A percentile compares a stretch with the other conserved stretches of the same genome.
phyloP scores from a whole-genome alignment of 2,113 vertebrate species.

The Macroglossus sobrinus region DNA sequence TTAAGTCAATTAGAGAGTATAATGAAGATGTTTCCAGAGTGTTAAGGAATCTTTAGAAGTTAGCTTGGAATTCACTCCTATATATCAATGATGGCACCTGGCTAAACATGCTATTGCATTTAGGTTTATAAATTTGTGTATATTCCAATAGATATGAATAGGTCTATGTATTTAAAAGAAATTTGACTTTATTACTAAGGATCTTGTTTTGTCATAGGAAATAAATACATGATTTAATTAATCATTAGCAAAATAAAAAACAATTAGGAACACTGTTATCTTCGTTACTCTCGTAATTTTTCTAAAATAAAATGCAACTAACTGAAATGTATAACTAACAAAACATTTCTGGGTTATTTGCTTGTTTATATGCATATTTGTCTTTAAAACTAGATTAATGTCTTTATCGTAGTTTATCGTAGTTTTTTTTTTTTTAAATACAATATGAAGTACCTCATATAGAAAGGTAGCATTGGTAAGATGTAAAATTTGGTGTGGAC shows the following conservation, averaged over 20 bases:
- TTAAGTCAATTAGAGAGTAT: constrained; percentile 81
- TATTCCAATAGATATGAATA: constrained; percentile 16
- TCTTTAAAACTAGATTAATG: constrained; percentile 7
- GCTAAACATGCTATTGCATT: background rate
- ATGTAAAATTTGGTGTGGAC: background rate
- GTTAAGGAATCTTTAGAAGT: constrained; percentile 73
- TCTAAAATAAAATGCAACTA: constrained; percentile 47
- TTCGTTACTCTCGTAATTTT: background rate
- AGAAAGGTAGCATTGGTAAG: background rate
- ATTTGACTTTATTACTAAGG: background rate
- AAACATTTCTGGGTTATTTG: background rate
- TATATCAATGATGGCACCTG: background rate
- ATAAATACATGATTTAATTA: background rate
- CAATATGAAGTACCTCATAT: background rate
- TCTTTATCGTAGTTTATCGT: background rate
- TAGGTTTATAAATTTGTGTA: background rate
- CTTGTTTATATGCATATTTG: constrained; percentile 2
- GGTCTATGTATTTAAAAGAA: background rate
- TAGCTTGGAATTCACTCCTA: constrained; percentile 54
- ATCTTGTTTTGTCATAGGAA: background rate
- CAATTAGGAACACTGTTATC: background rate
- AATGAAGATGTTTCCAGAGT: constrained; percentile 78
- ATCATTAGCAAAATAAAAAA: constrained; percentile 26
- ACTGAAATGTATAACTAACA: background rate
- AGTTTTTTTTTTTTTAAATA: background rate